Percentiles rank a stretch among this genome's conserved stretches.
Conservation (phyloP, 1,140 invertebrate genomes). For the Drosophila willistoni region DNA sequence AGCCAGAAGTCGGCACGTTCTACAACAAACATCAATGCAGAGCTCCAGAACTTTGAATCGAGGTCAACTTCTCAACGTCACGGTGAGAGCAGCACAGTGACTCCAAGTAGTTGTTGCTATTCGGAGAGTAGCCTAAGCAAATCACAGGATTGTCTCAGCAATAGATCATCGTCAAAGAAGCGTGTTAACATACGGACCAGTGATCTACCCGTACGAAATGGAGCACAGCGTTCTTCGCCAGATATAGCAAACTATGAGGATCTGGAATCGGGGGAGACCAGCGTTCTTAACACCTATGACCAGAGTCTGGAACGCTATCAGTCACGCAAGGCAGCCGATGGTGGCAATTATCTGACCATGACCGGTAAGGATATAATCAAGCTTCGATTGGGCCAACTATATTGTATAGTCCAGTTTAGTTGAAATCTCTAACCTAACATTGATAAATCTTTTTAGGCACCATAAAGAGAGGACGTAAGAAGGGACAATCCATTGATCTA, state of each 20-base stretch:
- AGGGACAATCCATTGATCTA: conserved; percentile 89
- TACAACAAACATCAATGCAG: conserved; percentile 69
- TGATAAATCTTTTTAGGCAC: conserved; percentile 84
- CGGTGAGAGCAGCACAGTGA: conserved; percentile 75
- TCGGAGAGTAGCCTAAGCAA: conserved; percentile 81
- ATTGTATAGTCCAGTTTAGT: too few species aligned
- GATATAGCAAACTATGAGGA: conserved; percentile 79
- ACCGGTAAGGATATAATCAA: conserved; percentile 75
- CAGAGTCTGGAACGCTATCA: conserved; percentile 84
- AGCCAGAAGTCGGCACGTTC: conserved; percentile 73
- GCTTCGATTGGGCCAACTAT: not conserved
- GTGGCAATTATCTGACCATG: conserved; percentile 86
- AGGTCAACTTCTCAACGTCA: conserved; percentile 71
- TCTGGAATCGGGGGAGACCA: conserved; percentile 83
- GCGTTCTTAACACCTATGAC: conserved; percentile 83
- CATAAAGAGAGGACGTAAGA: conserved; percentile 89
- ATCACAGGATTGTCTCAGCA: conserved; percentile 83
- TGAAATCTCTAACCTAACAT: not conserved
- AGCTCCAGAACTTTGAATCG: conserved; percentile 79
- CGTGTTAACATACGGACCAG: conserved; percentile 85
- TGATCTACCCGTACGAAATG: conserved; percentile 61
- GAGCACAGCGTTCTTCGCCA: conserved; percentile 63
- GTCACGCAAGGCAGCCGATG: conserved; percentile 83
- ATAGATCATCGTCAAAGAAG: conserved; percentile 85
- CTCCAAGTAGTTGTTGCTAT: conserved; percentile 81